Evolutionary conservation across 2,113 vertebrate genomes (phyloP), one percentile per base, ranked within the genome.

Genomic region (Triplophysa tibetana): DNA sequence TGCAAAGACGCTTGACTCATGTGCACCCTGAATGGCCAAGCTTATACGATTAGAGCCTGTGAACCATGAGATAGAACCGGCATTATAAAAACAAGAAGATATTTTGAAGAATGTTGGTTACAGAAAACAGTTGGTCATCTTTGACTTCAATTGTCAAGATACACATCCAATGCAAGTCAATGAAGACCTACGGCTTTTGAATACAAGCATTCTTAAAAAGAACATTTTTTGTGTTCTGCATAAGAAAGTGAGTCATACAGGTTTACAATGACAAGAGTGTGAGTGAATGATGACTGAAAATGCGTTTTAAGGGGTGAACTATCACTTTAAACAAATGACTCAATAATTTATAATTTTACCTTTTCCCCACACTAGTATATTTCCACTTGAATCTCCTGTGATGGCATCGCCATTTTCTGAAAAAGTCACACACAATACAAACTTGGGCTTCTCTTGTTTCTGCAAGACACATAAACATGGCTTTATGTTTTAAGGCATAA

Each of bases 391-490:
- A 85, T 99, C 98, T 89, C 98, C 98, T 2, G 97, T 99, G 87
- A 99, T 98, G 83, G 95, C 90, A 83, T 99, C 96, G 38, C 98
- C 98, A 16, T 98, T 99, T 92, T 98, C 98, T 77, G 97, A 97
- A 91, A 99, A 99, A 50, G 96, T 98, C 92, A 96, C 96, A 77
- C 97, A 98, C 73, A 99, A 90, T 82, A 99, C 96, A 91, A 99
- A 99, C 93, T 98, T 99, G 92, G 98, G 97, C 92, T 99, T 99
- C 91, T 99, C 98, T 89, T 99, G 98, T 94, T 99, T 99, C 98
- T 99, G 93, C 21, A 89, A 89, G 70, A 75, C 86, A 89, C 33
- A 89, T 63, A 90, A 82, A 85, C 48, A 81, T 66, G 8, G 33
- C 38, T 82, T 80, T 80, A 73, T 75, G 85, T 84, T 70, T 81